Evolutionary conservation across 2,888 invertebrate species (phyloP).

Genomic region (Deroplatys truncata): DNA sequence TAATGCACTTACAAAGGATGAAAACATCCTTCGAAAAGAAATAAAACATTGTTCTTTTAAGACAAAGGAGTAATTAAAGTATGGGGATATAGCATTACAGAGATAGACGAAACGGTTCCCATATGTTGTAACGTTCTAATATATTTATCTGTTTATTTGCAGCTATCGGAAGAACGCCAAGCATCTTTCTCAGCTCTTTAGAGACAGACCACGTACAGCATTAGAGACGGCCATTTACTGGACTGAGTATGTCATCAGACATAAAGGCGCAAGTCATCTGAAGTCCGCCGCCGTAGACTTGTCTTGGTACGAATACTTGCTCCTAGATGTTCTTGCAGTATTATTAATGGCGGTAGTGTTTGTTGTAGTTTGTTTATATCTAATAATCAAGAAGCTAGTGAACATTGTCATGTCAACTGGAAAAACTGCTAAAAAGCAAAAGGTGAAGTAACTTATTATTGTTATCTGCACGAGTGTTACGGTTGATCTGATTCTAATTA

Average conservation of each 20-base stretch:
- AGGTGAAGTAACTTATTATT: too few relatives aligned
- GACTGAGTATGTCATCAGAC: slow-evolving; percentile 58
- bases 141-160: background rate
- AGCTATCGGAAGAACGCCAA: background rate
- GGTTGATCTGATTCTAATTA: too few relatives aligned
- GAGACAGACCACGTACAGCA: slow-evolving; percentile 54
- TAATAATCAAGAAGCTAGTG: background rate
- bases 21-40: too few relatives aligned
- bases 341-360: background rate
- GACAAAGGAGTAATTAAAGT: too few relatives aligned
- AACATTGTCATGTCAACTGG: background rate
- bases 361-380: background rate
- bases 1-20: too few relatives aligned
- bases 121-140: too few relatives aligned
- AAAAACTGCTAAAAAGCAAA: background rate
- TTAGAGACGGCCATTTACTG: slow-evolving; percentile 59
- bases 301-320: slow-evolving; percentile 43
- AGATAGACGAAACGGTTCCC: too few relatives aligned
- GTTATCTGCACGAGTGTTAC: too few relatives aligned
- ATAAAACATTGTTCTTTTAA: too few relatives aligned
- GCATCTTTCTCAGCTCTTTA: slow-evolving; percentile 39
- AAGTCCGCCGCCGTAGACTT: slow-evolving; percentile 44
- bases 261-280: slow-evolving; percentile 44
- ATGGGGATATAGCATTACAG: too few relatives aligned
- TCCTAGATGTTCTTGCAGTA: slow-evolving; percentile 39